Conservation (phyloP, 2,888 invertebrate species). For the Lithophane semibrunnea region DNA sequence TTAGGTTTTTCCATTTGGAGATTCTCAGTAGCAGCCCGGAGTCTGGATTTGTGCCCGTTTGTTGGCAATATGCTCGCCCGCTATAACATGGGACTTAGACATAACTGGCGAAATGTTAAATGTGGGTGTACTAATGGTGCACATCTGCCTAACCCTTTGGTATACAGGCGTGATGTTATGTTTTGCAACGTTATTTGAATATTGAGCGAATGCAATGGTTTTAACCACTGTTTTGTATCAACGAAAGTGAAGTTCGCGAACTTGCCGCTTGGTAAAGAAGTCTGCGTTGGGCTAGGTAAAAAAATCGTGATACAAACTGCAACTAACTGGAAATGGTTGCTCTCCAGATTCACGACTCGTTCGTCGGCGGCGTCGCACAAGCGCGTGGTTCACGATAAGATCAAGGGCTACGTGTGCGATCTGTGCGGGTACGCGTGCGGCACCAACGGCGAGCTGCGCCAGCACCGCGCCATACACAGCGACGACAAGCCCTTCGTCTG, state of each 20-base stretch:
- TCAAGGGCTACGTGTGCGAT: conserved; percentile 90
- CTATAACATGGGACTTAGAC: no score
- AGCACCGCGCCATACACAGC: conserved; percentile 90
- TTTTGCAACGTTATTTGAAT: neutral
- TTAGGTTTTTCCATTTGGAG: no score
- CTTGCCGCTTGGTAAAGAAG: neutral
- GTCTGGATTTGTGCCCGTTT: neutral
- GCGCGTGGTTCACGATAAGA: conserved; percentile 90
- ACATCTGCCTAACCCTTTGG: no score
- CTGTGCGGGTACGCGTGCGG: conserved; percentile 91
- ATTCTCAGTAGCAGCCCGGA: neutral
- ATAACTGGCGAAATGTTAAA: no score
- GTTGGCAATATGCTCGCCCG: no score
- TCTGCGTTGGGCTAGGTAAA: neutral
- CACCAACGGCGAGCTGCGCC: conserved; percentile 89
- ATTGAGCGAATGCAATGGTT: neutral
- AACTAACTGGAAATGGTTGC: neutral
- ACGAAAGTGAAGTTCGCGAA: neutral
- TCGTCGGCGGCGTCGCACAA: conserved; percentile 89
- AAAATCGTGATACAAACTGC: neutral
- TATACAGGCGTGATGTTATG: no score
- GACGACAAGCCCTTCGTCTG: conserved; percentile 90
- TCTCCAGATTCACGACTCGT: conserved; percentile 87
- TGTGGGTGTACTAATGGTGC: no score
- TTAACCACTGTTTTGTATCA: neutral